Conservation (phyloP, 2,797 vertebrate genomes). For the Remorina albescens region DNA sequence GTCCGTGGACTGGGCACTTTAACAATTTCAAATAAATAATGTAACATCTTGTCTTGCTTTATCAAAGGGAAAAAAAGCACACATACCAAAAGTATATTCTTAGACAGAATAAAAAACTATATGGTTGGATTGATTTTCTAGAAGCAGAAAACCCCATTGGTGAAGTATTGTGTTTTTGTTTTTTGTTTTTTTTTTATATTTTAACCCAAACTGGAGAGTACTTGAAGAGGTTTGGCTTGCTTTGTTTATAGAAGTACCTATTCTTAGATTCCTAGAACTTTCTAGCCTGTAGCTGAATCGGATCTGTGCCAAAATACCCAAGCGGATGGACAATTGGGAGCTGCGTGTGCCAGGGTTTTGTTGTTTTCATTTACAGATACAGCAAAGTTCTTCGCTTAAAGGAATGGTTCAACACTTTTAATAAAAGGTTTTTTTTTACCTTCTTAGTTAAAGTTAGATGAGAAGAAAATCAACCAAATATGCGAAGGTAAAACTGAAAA, state of each 20-base stretch:
- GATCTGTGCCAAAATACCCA: conserved; percentile 1
- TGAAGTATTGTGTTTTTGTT: not conserved
- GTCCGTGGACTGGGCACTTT: too few relatives aligned
- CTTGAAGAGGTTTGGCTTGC: not conserved
- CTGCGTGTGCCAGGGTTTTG: not conserved
- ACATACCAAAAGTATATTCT: not conserved
- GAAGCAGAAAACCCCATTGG: not conserved
- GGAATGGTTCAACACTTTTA: not conserved
- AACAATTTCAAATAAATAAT: too few relatives aligned
- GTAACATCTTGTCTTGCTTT: too few relatives aligned
- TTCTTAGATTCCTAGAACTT: not conserved
- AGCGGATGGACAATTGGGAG: not conserved
- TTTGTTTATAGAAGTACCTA: not conserved
- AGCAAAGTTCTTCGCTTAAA: too few relatives aligned
- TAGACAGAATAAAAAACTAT: not conserved
- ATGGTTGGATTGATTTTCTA: not conserved
- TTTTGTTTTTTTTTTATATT: conserved; percentile 3
- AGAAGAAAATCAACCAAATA: not conserved
- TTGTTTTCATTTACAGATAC: not conserved
- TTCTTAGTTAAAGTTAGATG: not conserved
- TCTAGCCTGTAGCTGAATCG: not conserved
- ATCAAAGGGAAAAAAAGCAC: not conserved
- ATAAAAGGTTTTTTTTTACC: not conserved
- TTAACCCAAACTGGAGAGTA: conserved; percentile 9
- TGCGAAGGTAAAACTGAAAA: conserved; percentile 8